These are phyloP conservation scores for Isaurus tuberculatus DNA, from an alignment of 92 coral and sea anemone genomes.

Conservation along the genomic window DNA sequence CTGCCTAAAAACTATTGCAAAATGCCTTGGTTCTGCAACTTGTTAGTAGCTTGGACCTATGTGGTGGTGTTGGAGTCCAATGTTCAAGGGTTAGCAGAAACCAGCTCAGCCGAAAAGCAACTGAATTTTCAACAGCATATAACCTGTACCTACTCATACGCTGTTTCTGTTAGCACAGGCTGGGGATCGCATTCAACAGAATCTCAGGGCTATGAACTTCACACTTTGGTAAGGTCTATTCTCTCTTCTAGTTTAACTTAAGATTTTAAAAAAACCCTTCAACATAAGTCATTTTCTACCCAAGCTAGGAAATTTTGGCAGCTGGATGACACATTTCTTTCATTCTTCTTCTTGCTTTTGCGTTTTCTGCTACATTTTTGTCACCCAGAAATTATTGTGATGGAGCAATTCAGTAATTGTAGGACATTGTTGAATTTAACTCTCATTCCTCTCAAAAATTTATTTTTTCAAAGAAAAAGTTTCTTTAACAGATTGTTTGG, in stretches of 20 bases:
- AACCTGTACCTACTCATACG: slow-evolving; percentile 83
- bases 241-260: neutral
- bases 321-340: too few relatives aligned
- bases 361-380: too few relatives aligned
- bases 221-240: slow-evolving; percentile 63
- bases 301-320: too few relatives aligned
- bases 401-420: too few relatives aligned
- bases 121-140: slow-evolving; percentile 22
- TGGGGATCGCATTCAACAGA: slow-evolving; percentile 83
- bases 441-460: too few relatives aligned
- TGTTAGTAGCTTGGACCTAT: neutral
- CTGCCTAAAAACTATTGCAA: neutral
- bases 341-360: too few relatives aligned
- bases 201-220: slow-evolving; percentile 71
- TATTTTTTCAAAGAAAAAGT: too few relatives aligned
- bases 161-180: slow-evolving; percentile 81
- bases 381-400: too few relatives aligned
- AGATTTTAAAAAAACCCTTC: too few relatives aligned
- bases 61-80: neutral
- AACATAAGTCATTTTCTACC: too few relatives aligned
- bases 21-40: slow-evolving; percentile 49
- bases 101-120: neutral
- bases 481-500: too few relatives aligned
- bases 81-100: neutral
- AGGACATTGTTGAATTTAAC: too few relatives aligned